A percentile compares a stretch with the other conserved stretches of the same genome.
Conservation (phyloP, 92 coral and sea anemone genomes). For the Porites evermanni region DNA sequence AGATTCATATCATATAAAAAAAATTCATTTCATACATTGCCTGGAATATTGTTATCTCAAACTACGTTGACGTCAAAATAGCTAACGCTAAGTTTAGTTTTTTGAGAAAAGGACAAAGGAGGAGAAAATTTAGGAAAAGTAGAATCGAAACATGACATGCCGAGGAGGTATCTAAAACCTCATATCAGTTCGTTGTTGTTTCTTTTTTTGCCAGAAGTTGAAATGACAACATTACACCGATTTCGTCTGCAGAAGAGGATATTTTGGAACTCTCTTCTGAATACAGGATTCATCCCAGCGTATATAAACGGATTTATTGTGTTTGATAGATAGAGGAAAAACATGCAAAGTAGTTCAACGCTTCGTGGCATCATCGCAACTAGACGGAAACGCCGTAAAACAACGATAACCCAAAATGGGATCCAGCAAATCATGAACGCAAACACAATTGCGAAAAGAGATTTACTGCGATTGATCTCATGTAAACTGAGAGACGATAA, state of each 20-base stretch:
- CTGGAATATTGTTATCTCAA: too few species aligned
- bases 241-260: not conserved
- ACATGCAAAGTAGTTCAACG: not conserved
- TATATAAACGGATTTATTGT: slow-evolving; percentile 35
- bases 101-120: too few species aligned
- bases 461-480: slow-evolving; percentile 4
- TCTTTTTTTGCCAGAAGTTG: not conserved
- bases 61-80: too few species aligned
- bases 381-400: slow-evolving; percentile 4
- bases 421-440: slow-evolving; percentile 4
- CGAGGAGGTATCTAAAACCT: too few species aligned
- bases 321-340: slow-evolving; percentile 19
- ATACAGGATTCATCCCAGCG: slow-evolving; percentile 21
- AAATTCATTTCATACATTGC: too few species aligned
- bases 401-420: slow-evolving; percentile 12
- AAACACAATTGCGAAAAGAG: slow-evolving; percentile 1
- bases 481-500: not conserved
- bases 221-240: not conserved
- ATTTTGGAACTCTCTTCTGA: slow-evolving; percentile 13
- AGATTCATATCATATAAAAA: too few species aligned
- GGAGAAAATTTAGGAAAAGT: too few species aligned
- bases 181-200: too few species aligned
- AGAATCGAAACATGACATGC: too few species aligned
- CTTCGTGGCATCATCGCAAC: not conserved
- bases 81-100: too few species aligned